Evolutionary conservation across 2,888 invertebrate genomes (phyloP).

Genomic region (Caenorhabditis doughertyi): DNA sequence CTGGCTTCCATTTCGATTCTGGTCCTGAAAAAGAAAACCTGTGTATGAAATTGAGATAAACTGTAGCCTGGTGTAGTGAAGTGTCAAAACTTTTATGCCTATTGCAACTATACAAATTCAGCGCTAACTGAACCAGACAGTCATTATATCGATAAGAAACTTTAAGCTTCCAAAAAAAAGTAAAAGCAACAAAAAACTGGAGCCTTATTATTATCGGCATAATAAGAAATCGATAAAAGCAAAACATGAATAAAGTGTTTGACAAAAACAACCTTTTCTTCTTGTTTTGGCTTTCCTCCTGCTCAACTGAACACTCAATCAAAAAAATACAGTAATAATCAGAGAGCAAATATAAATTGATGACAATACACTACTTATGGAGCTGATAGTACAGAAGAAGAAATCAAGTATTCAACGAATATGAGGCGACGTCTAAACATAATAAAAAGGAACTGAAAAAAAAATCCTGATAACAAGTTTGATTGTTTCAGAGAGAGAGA

Average conservation of each 20-base stretch:
- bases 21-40: background rate
- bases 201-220: background rate
- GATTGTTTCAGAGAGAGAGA: slow-evolving; percentile 18
- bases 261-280: slow-evolving; percentile 38
- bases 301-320: slow-evolving; percentile 8
- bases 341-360: slow-evolving; percentile 29
- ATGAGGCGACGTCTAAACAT: background rate
- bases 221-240: slow-evolving; percentile 37
- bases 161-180: background rate
- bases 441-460: slow-evolving; percentile 32
- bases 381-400: background rate
- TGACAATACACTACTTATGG: slow-evolving; percentile 2
- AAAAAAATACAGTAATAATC: slow-evolving; percentile 47
- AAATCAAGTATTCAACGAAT: background rate
- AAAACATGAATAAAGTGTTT: slow-evolving; percentile 24
- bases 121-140: background rate
- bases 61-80: no score
- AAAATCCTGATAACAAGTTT: no score
- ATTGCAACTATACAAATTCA: background rate
- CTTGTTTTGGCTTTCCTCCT: background rate
- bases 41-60: background rate
- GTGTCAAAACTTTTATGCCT: background rate
- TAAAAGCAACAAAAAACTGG: background rate
- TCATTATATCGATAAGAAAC: background rate
- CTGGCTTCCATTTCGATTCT: slow-evolving; percentile 27